Evolutionary conservation across 2,113 vertebrate species (phyloP).

Genomic region (Pelecanus crispus): DNA sequence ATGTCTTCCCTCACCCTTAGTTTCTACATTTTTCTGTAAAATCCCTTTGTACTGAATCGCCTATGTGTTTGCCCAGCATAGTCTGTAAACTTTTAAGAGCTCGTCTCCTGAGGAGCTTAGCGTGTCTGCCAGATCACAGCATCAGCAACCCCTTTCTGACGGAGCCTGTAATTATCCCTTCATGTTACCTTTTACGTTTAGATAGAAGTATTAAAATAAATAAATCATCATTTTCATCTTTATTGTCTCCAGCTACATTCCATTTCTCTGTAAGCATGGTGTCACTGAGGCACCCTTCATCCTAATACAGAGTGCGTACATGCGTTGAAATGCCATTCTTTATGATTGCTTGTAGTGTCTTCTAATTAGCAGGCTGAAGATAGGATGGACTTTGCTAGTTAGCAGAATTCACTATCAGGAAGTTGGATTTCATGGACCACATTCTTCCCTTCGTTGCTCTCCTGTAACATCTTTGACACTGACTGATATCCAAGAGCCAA

Average conservation of each 20-base stretch:
- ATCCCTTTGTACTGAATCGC: background rate
- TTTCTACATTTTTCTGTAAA: background rate
- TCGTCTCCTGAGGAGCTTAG: background rate
- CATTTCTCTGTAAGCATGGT: background rate
- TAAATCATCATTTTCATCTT: conserved; percentile 10
- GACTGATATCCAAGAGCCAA: background rate
- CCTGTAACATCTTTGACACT: background rate
- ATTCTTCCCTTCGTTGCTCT: background rate
- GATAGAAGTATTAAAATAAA: conserved; percentile 1
- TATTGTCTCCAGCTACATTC: background rate
- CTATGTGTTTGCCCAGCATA: background rate
- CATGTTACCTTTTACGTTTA: background rate
- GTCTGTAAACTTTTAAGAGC: conserved; percentile 11
- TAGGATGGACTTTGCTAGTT: background rate
- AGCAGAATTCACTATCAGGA: background rate
- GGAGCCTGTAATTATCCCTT: background rate
- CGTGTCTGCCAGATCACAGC: conserved; percentile 18
- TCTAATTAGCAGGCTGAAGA: background rate
- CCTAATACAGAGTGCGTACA: background rate
- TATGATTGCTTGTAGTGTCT: background rate
- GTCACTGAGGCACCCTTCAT: background rate
- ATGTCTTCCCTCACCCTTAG: background rate
- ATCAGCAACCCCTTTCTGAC: background rate
- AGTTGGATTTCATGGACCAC: background rate
- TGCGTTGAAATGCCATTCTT: background rate